These are phyloP conservation scores for Slavum lentiscoides DNA, from an alignment of 2,888 invertebrate genomes.

Conservation along the genomic window DNA sequence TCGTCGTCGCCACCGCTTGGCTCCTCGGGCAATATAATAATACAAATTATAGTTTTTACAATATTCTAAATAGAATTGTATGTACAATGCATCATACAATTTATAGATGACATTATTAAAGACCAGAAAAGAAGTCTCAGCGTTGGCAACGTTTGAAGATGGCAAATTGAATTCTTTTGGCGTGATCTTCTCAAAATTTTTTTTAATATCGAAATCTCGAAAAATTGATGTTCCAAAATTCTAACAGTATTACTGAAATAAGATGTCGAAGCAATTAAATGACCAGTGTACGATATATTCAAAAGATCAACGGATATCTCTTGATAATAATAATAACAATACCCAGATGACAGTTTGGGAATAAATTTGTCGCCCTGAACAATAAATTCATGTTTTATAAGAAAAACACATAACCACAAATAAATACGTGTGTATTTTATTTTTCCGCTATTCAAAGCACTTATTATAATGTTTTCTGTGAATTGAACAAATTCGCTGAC, in stretches of 20 bases:
- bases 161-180: slow-evolving; percentile 58
- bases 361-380: slow-evolving; percentile 78
- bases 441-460: slow-evolving; percentile 88
- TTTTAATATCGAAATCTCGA: slow-evolving; percentile 68
- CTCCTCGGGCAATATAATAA: slow-evolving; percentile 12
- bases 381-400: background rate
- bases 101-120: slow-evolving; percentile 56
- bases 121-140: slow-evolving; percentile 61
- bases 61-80: slow-evolving; percentile 24
- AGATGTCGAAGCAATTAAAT: slow-evolving; percentile 81
- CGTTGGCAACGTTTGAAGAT: slow-evolving; percentile 59
- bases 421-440: slow-evolving; percentile 61
- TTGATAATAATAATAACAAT: slow-evolving; percentile 85
- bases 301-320: slow-evolving; percentile 76
- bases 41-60: slow-evolving; percentile 19
- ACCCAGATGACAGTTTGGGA: slow-evolving; percentile 84
- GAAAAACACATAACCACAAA: background rate
- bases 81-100: slow-evolving; percentile 11
- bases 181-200: slow-evolving; percentile 56
- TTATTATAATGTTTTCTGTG: slow-evolving; percentile 82
- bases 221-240: slow-evolving; percentile 93
- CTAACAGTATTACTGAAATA: slow-evolving; percentile 79
- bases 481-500: slow-evolving; percentile 84
- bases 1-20: background rate
- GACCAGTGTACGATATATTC: slow-evolving; percentile 79